A percentile compares a stretch with the other conserved stretches of the same genome.
Evolutionary conservation across 1,140 invertebrate genomes (phyloP).

Genomic region (Penaeus chinensis): DNA sequence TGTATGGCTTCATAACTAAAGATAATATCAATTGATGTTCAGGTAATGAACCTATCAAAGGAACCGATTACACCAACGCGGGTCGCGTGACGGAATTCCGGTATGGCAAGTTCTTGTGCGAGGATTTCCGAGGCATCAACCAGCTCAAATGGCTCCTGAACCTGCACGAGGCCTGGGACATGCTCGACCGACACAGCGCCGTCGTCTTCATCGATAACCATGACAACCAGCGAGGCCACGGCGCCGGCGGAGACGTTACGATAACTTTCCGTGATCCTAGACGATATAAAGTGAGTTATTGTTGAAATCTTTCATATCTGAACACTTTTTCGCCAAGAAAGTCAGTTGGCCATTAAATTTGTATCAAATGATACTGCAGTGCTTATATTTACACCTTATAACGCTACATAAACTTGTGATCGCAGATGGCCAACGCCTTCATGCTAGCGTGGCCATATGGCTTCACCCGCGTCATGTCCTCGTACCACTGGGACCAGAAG

Average conservation of each 20-base stretch:
- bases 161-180: slow-evolving; percentile 68
- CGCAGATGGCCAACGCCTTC: slow-evolving; percentile 80
- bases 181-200: slow-evolving; percentile 66
- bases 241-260: slow-evolving; percentile 69
- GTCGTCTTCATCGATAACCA: slow-evolving; percentile 74
- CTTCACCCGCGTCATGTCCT: slow-evolving; percentile 81
- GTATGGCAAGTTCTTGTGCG: slow-evolving; percentile 74
- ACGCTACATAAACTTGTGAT: slow-evolving; percentile 68
- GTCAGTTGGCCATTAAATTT: no score
- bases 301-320: slow-evolving; percentile 65
- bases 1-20: background rate
- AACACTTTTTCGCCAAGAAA: no score
- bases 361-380: no score
- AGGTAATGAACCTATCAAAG: slow-evolving; percentile 76
- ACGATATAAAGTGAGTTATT: slow-evolving; percentile 77
- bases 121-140: slow-evolving; percentile 72
- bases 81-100: slow-evolving; percentile 83
- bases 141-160: slow-evolving; percentile 27
- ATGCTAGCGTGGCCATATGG: slow-evolving; percentile 84
- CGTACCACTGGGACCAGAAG: slow-evolving; percentile 80
- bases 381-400: background rate
- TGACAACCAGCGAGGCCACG: slow-evolving; percentile 78
- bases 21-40: background rate
- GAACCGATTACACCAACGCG: slow-evolving; percentile 75
- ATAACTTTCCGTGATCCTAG: slow-evolving; percentile 66